Percentiles rank a stretch among this genome's conserved stretches.
Evolutionary conservation across 2,888 invertebrate genomes (phyloP).

Genomic region (Watsonalla cultraria): DNA sequence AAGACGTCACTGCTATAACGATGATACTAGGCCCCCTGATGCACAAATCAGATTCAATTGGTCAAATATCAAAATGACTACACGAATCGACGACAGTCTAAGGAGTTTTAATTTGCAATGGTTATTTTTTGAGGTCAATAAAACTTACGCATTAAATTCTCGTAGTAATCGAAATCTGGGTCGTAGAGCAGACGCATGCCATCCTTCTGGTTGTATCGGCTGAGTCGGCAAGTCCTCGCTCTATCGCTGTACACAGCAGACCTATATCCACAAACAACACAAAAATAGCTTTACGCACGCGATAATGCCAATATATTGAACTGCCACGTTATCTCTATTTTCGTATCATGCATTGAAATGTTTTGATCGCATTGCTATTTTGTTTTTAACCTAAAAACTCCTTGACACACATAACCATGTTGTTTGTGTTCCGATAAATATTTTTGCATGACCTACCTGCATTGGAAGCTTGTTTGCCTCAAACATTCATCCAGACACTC

Average conservation of each 20-base stretch:
- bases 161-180: conserved; percentile 95
- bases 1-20: no score
- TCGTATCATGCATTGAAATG: conserved; percentile 9
- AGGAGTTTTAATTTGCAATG: no score
- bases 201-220: conserved; percentile 91
- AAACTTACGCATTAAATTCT: conserved; percentile 93
- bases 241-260: conserved; percentile 93
- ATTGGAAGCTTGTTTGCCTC: conserved; percentile 92
- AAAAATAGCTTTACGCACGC: conserved; percentile 3
- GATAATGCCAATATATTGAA: conserved; percentile 17
- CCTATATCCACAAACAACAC: conserved; percentile 47
- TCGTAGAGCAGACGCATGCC: conserved; percentile 93
- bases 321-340: conserved; percentile 16
- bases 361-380: conserved; percentile 9
- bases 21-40: no score
- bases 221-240: conserved; percentile 89
- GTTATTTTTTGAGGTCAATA: no score
- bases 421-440: background rate
- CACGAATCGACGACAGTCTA: no score
- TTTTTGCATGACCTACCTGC: conserved; percentile 81
- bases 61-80: no score
- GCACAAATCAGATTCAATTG: no score
- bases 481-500: conserved; percentile 95
- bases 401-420: background rate
- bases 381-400: conserved; percentile 4